Conservation (phyloP, 1,140 invertebrate genomes). For the Saccostrea glomerata region DNA sequence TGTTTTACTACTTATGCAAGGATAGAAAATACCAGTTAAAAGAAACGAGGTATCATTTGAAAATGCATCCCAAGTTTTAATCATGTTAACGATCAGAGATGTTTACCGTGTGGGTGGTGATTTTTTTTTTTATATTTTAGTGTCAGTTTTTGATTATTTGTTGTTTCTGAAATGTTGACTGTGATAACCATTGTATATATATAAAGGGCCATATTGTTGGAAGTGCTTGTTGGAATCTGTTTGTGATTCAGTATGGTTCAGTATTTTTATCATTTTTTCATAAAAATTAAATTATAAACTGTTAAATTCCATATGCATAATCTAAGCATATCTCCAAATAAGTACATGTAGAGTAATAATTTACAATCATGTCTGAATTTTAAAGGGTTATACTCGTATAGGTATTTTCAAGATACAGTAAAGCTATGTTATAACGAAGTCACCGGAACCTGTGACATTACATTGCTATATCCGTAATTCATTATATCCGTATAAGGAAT, state of each 20-base stretch:
- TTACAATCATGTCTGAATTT: no score
- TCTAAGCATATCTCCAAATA: neutral
- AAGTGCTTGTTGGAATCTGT: constrained; percentile 29
- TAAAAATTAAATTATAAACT: neutral
- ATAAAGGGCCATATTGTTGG: constrained; percentile 22
- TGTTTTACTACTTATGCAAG: neutral
- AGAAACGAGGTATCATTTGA: neutral
- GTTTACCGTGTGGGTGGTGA: neutral
- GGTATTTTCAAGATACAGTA: no score
- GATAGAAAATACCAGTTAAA: neutral
- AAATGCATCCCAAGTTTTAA: constrained; percentile 10
- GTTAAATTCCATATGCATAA: constrained; percentile 2
- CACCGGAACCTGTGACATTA: no score
- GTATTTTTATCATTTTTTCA: neutral
- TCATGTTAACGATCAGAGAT: neutral
- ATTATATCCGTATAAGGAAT: no score
- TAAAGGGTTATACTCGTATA: no score
- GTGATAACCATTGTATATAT: constrained; percentile 36
- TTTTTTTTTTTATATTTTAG: constrained; percentile 4
- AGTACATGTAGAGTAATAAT: neutral
- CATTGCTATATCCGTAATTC: no score
- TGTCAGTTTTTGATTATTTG: constrained; percentile 14
- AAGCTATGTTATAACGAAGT: no score
- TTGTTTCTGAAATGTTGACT: constrained; percentile 31
- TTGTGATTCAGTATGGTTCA: constrained; percentile 27